Evolutionary conservation across 1,140 invertebrate species (phyloP), one percentile per base, ranked within the genome.

Genomic region (Nixonia krombeini): DNA sequence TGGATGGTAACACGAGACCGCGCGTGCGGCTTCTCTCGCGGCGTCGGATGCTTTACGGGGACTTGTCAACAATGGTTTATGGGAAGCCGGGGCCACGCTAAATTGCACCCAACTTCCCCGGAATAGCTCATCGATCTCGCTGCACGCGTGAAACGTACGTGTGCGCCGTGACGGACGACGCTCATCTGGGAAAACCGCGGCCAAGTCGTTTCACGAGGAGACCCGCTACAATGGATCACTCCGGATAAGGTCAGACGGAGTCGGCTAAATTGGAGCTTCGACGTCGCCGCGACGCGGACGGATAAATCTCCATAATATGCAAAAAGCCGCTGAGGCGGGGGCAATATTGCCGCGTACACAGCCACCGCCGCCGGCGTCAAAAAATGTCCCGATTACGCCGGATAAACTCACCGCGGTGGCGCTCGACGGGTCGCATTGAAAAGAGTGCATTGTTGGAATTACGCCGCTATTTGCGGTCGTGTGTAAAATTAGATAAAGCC

Each of bases 11-110:
- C 29, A 31, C 18, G 45, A 31, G 12, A 16, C 15, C 21, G 46
- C 31, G 35, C 35, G 23, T 50, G 33, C 46, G 33, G 33, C 46
- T 50, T 50, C 23, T 50, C 35, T 17, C 33, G 17, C 47, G 42
- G 45, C 28, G 66, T 58, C 49, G 35, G 66, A 69, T 69, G 68
- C 62, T 70, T 59, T 70, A 70, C 67, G 61, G 57, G 61, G 61
- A 70, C 61, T 70, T 70, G 67, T 70, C 67, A 70, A 70, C 61
- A 52, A 59, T 64, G 67, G 61, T 64, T 70, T 70, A 70, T 70
- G 67, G 61, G 56, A 65, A 65, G 62, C 56, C 55, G 59, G 65
- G 67, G 52, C 51, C 42, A 70, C 31, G 68, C 40, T 62, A 65
- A 70, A 65, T 65, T 70, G 68, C 56, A 65, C 42, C n/a, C 61